Evolutionary conservation across 1,140 invertebrate species (phyloP).

Genomic region (Drosophila bocqueti): DNA sequence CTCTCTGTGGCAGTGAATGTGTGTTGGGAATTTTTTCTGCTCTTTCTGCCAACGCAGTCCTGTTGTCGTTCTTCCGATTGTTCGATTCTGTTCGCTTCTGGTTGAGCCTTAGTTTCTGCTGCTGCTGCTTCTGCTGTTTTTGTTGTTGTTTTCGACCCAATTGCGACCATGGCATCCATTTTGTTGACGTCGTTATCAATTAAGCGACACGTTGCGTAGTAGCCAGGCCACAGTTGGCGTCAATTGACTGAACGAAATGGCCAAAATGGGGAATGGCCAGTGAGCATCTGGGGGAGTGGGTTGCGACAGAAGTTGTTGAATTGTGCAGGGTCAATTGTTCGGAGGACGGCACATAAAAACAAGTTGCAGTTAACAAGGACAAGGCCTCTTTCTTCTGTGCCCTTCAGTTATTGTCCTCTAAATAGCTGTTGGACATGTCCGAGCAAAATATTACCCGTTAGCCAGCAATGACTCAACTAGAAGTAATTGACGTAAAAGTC

Average conservation of each 20-base stretch:
- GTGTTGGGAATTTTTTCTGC: constrained; percentile 28
- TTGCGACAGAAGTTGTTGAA: constrained; percentile 20
- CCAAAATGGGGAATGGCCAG: constrained; percentile 40
- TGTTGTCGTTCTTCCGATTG: constrained; percentile 46
- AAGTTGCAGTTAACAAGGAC: constrained; percentile 55
- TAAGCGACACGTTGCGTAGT: constrained; percentile 76
- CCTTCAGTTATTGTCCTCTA: constrained; percentile 55
- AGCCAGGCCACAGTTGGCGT: constrained; percentile 67
- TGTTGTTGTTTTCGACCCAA: constrained; percentile 61
- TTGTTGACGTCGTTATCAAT: constrained; percentile 81
- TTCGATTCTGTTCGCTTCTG: constrained; percentile 30
- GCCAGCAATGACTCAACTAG: constrained; percentile 25
- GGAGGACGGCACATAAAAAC: constrained; percentile 54
- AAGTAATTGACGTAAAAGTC: constrained; percentile 29
- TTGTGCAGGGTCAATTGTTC: constrained; percentile 47
- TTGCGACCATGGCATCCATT: constrained; percentile 72
- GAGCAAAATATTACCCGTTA: constrained; percentile 34
- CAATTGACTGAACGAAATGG: constrained; percentile 69
- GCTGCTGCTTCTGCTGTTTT: constrained; percentile 15
- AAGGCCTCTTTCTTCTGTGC: constrained; percentile 24
- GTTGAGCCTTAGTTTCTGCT: constrained; percentile 24
- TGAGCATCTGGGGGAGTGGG: not conserved
- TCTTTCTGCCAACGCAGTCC: constrained; percentile 19
- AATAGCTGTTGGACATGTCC: constrained; percentile 43
- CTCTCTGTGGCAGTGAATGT: constrained; percentile 20